These are phyloP conservation scores for Ailurus styani DNA, from an alignment of 2,113 vertebrate species.

Conservation along the genomic window DNA sequence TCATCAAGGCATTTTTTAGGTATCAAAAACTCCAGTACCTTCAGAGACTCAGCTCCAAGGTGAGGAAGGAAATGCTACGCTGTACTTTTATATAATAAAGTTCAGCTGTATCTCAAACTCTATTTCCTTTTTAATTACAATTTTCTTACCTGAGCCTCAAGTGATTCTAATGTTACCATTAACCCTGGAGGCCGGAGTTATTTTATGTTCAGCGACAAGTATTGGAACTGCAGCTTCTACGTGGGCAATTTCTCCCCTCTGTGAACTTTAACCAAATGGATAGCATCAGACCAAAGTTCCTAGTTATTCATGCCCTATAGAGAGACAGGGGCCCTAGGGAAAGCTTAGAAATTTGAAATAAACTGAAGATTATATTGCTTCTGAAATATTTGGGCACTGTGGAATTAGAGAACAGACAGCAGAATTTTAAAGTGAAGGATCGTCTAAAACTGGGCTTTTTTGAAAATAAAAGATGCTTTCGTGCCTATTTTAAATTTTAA, in stretches of 20 bases:
- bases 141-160: slow-evolving; percentile 76
- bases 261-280: slow-evolving; percentile 58
- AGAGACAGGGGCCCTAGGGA: slow-evolving; percentile 48
- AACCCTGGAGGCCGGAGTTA: slow-evolving; percentile 67
- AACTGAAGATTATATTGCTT: slow-evolving; percentile 66
- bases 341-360: slow-evolving; percentile 57
- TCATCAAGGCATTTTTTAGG: slow-evolving; percentile 53
- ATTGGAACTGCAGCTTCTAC: slow-evolving; percentile 40
- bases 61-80: slow-evolving; percentile 62
- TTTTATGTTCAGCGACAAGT: slow-evolving; percentile 55
- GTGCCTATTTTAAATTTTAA: slow-evolving; percentile 38
- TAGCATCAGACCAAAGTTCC: slow-evolving; percentile 45
- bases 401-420: slow-evolving; percentile 54
- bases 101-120: slow-evolving; percentile 73
- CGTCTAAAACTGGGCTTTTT: background rate
- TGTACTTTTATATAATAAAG: slow-evolving; percentile 74
- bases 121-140: slow-evolving; percentile 79
- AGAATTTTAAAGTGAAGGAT: slow-evolving; percentile 47
- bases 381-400: slow-evolving; percentile 51
- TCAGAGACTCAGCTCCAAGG: slow-evolving; percentile 66
- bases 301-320: slow-evolving; percentile 35
- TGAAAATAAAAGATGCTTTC: background rate
- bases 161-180: slow-evolving; percentile 75
- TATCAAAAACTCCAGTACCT: slow-evolving; percentile 51
- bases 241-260: slow-evolving; percentile 49